Conservation (phyloP, 2,888 invertebrate genomes). For the Campoletis raptor region DNA sequence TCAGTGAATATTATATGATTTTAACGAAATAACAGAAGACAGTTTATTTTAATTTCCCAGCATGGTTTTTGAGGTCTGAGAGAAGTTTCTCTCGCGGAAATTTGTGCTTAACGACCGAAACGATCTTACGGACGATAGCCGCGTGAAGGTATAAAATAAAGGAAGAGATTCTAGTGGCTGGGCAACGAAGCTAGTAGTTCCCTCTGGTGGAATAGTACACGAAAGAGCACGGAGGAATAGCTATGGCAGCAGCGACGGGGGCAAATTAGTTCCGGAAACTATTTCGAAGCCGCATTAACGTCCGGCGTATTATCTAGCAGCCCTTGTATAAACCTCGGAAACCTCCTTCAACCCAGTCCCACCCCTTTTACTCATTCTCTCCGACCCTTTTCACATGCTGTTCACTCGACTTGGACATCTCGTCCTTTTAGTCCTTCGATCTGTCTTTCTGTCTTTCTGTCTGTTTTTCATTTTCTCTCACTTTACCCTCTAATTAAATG, state of each 20-base stretch:
- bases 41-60: not conserved
- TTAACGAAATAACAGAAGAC: not conserved
- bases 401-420: constrained; percentile 46
- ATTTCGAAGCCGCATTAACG: constrained; percentile 78
- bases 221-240: constrained; percentile 9
- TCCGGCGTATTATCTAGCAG: constrained; percentile 73
- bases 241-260: constrained; percentile 44
- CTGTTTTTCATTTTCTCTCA: constrained; percentile 24
- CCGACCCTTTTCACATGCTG: constrained; percentile 42
- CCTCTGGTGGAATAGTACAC: constrained; percentile 34
- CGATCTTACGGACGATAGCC: constrained; percentile 72
- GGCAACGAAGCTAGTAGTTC: constrained; percentile 8
- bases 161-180: constrained; percentile 54
- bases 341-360: constrained; percentile 25
- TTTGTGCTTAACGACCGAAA: constrained; percentile 72
- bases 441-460: constrained; percentile 14
- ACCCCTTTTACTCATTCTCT: constrained; percentile 2
- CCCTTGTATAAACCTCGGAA: constrained; percentile 61
- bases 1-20: not conserved
- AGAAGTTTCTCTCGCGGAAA: constrained; percentile 56
- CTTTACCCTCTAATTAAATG: constrained; percentile 75
- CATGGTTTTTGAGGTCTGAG: constrained; percentile 1
- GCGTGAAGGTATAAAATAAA: constrained; percentile 70
- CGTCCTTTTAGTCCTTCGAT: constrained; percentile 36
- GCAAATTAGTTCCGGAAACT: constrained; percentile 80